These are phyloP conservation scores for Meandrusa payeni DNA, from an alignment of 2,888 invertebrate species.

Conservation along the genomic window DNA sequence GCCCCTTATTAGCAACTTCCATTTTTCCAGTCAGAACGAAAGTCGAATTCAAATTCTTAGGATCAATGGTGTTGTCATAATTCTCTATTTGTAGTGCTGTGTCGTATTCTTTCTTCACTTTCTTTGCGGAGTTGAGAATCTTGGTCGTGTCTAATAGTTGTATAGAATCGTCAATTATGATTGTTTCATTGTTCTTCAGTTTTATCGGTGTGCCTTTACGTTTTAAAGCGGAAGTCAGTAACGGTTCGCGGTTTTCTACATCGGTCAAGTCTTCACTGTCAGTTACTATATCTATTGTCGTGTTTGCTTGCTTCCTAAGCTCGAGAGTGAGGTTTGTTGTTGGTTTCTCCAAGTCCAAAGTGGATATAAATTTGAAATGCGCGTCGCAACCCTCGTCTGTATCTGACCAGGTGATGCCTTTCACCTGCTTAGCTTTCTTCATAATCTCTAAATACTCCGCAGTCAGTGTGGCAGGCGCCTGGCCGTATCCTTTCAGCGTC, in stretches of 20 bases:
- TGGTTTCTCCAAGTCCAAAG: slow-evolving; percentile 54
- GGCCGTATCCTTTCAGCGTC: slow-evolving; percentile 80
- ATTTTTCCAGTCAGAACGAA: slow-evolving; percentile 64
- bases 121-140: slow-evolving; percentile 60
- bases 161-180: slow-evolving; percentile 66
- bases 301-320: slow-evolving; percentile 37
- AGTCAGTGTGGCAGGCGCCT: slow-evolving; percentile 77
- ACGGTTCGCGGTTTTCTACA: slow-evolving; percentile 52
- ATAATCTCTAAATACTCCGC: slow-evolving; percentile 81
- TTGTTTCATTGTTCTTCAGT: slow-evolving; percentile 60
- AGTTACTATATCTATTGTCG: slow-evolving; percentile 47
- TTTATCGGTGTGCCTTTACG: slow-evolving; percentile 69
- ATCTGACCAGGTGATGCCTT: slow-evolving; percentile 83
- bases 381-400: slow-evolving; percentile 49
- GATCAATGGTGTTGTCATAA: slow-evolving; percentile 43
- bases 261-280: slow-evolving; percentile 64
- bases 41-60: slow-evolving; percentile 67
- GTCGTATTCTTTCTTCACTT: slow-evolving; percentile 51
- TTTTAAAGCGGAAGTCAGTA: slow-evolving; percentile 42
- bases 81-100: slow-evolving; percentile 48
- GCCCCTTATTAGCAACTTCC: slow-evolving; percentile 44
- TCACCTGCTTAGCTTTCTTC: slow-evolving; percentile 80
- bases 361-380: slow-evolving; percentile 54
- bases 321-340: slow-evolving; percentile 35
- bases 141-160: slow-evolving; percentile 54